Evolutionary conservation across 2,113 vertebrate species (phyloP).

Genomic region (Psettodes erumei): DNA sequence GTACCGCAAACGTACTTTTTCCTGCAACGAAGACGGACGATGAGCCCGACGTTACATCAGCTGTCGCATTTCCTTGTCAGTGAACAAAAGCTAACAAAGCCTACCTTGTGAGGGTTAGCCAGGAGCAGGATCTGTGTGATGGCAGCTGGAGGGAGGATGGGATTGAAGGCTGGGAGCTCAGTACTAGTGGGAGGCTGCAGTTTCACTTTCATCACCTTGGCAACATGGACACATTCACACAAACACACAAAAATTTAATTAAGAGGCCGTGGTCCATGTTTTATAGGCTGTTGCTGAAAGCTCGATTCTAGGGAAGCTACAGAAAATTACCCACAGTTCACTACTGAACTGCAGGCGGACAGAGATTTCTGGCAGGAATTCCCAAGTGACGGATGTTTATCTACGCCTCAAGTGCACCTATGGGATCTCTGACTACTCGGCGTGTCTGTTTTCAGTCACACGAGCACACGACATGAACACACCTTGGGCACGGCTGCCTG

Average conservation of each 20-base stretch:
- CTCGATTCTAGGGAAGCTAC: neutral
- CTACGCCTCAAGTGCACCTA: neutral
- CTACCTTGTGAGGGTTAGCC: conserved; percentile 95
- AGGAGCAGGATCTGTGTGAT: conserved; percentile 96
- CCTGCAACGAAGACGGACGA: conserved; percentile 77
- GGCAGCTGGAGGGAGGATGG: conserved; percentile 92
- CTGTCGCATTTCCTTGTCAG: neutral
- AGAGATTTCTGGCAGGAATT: neutral
- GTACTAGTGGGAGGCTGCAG: conserved; percentile 93
- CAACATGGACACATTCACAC: neutral
- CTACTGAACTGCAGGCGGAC: no score
- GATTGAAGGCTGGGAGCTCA: conserved; percentile 93
- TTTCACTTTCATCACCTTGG: conserved; percentile 95
- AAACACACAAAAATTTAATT: neutral
- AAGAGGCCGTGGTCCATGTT: neutral
- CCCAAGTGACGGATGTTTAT: neutral
- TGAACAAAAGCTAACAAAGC: neutral
- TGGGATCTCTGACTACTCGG: neutral
- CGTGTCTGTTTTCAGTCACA: neutral
- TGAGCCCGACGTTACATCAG: neutral
- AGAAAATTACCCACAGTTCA: neutral
- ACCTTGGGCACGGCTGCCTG: conserved; percentile 91
- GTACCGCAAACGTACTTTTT: conserved; percentile 96
- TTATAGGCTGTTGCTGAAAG: no score
- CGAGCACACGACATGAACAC: neutral